Conservation (phyloP, 1,140 invertebrate species). For the Brachionus manjavacas region DNA sequence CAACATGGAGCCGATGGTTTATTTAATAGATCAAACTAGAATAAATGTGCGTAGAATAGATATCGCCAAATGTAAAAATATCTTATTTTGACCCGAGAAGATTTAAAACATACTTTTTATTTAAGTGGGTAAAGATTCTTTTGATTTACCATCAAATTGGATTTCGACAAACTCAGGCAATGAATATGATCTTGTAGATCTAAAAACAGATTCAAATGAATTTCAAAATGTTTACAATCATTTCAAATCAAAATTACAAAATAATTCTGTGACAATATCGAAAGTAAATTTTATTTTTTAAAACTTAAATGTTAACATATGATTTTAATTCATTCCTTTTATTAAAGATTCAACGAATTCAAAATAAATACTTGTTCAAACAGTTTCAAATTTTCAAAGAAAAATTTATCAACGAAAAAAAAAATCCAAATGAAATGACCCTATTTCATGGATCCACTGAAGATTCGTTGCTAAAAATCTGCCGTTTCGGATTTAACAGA, state of each 20-base stretch:
- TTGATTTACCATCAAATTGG: not conserved
- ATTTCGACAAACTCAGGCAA: not conserved
- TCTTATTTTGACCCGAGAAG: too few species aligned
- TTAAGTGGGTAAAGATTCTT: not conserved
- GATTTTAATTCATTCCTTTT: not conserved
- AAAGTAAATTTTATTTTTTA: not conserved
- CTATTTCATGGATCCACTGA: not conserved
- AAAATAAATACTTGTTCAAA: not conserved
- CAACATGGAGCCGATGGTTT: not conserved
- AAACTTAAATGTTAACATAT: too few species aligned
- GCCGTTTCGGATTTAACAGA: conserved; percentile 1
- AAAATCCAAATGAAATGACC: not conserved
- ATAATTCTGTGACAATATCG: not conserved
- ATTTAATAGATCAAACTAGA: not conserved
- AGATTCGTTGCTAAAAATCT: not conserved
- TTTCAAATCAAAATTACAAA: not conserved
- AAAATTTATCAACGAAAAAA: not conserved
- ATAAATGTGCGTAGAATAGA: not conserved
- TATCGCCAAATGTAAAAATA: not conserved
- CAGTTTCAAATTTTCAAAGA: not conserved
- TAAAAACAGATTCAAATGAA: not conserved
- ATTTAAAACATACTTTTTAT: too few species aligned
- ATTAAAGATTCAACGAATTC: not conserved
- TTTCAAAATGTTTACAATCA: not conserved
- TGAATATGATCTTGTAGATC: not conserved